Percentiles rank a stretch among this genome's conserved stretches.
These are phyloP conservation scores for Morone saxatilis DNA, from an alignment of 2,113 vertebrate genomes.

Conservation along the genomic window DNA sequence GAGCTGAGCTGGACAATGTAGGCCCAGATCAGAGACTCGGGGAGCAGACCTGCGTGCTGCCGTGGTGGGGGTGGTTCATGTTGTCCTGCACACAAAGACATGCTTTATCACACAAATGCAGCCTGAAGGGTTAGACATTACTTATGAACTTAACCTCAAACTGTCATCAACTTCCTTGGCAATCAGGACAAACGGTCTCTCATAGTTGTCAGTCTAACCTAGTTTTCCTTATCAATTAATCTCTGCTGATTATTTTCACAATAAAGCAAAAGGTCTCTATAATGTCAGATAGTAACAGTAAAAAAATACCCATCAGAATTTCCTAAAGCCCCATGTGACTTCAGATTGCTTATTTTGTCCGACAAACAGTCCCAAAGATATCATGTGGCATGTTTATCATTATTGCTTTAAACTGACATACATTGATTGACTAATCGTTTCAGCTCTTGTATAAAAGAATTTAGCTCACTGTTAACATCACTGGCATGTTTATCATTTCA, in stretches of 20 bases:
- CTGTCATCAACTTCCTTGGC: slow-evolving; percentile 17
- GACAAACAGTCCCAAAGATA: background rate
- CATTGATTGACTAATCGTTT: background rate
- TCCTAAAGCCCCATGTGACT: background rate
- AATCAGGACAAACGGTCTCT: background rate
- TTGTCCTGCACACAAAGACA: slow-evolving; percentile 85
- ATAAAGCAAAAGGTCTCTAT: background rate
- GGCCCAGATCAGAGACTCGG: slow-evolving; percentile 98
- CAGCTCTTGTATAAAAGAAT: background rate
- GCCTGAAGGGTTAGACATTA: background rate
- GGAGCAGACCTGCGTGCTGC: slow-evolving; percentile 96
- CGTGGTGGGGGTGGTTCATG: slow-evolving; percentile 95
- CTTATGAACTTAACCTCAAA: slow-evolving; percentile 37
- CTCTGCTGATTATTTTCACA: background rate
- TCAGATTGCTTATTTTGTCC: background rate
- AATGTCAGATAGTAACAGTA: background rate
- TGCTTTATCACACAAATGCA: slow-evolving; percentile 22
- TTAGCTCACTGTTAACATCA: background rate
- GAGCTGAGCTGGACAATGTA: slow-evolving; percentile 99
- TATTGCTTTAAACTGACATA: too few relatives aligned
- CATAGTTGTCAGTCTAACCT: background rate
- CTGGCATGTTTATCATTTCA: background rate
- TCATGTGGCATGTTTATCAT: too few relatives aligned
- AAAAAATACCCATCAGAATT: background rate
- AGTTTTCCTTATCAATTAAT: background rate